Evolutionary conservation across 1,140 invertebrate genomes (phyloP), one percentile per base, ranked within the genome.

Genomic region (Drosophila kanapiae): DNA sequence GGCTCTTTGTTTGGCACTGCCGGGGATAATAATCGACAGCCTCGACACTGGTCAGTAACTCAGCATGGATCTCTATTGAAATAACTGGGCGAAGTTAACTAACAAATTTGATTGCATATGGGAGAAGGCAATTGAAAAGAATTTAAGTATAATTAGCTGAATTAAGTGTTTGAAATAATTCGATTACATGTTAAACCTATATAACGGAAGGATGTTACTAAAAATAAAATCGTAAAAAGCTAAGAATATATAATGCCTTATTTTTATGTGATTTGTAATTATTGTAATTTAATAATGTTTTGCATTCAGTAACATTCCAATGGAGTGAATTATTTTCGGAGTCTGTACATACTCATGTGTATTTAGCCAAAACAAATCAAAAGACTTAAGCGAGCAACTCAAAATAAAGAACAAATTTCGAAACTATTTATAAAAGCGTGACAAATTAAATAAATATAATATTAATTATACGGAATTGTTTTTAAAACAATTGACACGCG

Each of bases 351-450:
- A 23, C 3, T 23, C 23, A 23, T 23, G 23, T 23, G 4, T 8
- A 8, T 18, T 13, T 35, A 2, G 6, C 10, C 29, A 0, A 16
- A 35, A 37, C 3, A 10, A 48, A 78, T 69, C 68, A 82, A 83
- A 84, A 84, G 72, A 84, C 76, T 84, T 65, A 68, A 33, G 71
- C 76, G 29, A 84, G 67, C 23, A 84, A 83, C 81, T 79, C 13
- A 27, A 37, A 13, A 18, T 33, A 57, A 75, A 78, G 58, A 61
- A 71, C 8, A 16, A 31, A 10, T n/a, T 1, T 9, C 6, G 4
- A 1, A 48, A 9, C 13, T 11, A 4, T 5, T 48, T 48, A 45
- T 18, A 2, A n/a, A 29, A 49, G 2, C 9, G 10, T n/a, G 16
- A 4, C 7, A 14, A n/a, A 7, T n/a, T 3, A 48, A 48, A 53